Evolutionary conservation across 2,797 vertebrate species (phyloP).

Genomic region (Alectoris magna): DNA sequence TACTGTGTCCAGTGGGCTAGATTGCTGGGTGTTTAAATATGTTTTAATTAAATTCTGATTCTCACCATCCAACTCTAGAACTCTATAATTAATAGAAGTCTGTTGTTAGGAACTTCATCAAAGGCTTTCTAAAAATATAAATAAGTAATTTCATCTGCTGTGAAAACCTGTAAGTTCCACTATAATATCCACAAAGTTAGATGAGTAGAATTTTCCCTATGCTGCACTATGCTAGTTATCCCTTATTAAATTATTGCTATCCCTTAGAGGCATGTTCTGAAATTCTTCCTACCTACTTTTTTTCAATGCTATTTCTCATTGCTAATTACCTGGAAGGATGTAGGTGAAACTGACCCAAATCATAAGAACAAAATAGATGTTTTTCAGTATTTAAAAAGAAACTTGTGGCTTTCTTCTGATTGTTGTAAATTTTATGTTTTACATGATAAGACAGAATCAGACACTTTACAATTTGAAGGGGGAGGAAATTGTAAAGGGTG

Average conservation of each 20-base stretch:
- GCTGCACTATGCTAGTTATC: constrained; percentile 50
- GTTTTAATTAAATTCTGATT: constrained; percentile 34
- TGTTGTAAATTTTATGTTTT: neutral
- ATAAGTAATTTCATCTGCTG: constrained; percentile 73
- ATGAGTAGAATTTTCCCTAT: constrained; percentile 31
- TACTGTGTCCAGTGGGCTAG: neutral
- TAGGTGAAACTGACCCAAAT: constrained; percentile 50
- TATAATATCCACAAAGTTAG: constrained; percentile 64
- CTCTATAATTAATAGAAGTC: constrained; percentile 48
- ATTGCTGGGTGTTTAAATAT: neutral
- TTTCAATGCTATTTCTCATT: constrained; percentile 44
- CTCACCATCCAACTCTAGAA: constrained; percentile 18
- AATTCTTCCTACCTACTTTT: constrained; percentile 52
- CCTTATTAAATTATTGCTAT: constrained; percentile 69
- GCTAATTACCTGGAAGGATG: constrained; percentile 66
- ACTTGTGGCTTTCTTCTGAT: neutral
- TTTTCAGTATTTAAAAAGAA: neutral
- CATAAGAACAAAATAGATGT: neutral
- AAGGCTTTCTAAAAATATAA: constrained; percentile 73
- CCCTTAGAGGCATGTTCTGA: constrained; percentile 61
- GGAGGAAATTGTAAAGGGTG: neutral
- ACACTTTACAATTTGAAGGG: neutral
- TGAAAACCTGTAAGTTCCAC: constrained; percentile 58
- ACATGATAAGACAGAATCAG: neutral
- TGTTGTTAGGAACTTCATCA: constrained; percentile 74